Evolutionary conservation across 2,888 invertebrate species (phyloP), one percentile per base, ranked within the genome.

Genomic region (Ceramica pisi): DNA sequence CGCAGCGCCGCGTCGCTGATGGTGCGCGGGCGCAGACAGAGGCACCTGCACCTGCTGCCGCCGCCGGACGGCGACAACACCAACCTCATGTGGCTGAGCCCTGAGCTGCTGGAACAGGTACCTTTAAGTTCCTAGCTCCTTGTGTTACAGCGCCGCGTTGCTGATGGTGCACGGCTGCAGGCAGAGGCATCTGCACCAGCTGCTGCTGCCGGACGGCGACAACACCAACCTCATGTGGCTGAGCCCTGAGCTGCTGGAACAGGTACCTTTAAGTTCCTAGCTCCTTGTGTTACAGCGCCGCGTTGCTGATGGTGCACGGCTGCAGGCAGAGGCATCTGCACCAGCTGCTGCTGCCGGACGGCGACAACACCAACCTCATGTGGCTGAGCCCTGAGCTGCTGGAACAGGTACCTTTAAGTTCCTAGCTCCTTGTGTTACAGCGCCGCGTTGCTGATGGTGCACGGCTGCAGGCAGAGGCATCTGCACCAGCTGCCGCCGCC

Each of bases 331-430:
- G 95, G 78, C 96, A 96, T 31, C 96, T 99, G 44, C 98, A 98
- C 92, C 97, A 97, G 55, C 97, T 98, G 90, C 98, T 98, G 0
- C 96, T 97, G 0, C 97, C 97, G 3, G 97, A 97, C 71, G 94
- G 96, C 38, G 96, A 97, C 76, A 98, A 98, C 88, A 92, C 94
- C 19, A 96, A 97, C 78, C 94, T 99, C 8, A 98, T 98, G 93
- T 99, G 99, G 98, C 96, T 99, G 19, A 99, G 99, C 87, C 99
- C 99, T 0, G 99, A 99, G 92, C 94, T 99, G 14, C 94, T 99
- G n/a, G n/a, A n/a, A 93, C 99, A 99, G 96, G 97, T 97, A 57
- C 2, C n/a, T n/a, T n/a, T n/a, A 0, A 48, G 19, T 48, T 48
- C 48, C 48, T 41, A 38, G 19, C n/a, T 48, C n/a, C 46, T 48